Evolutionary conservation across 2,113 vertebrate species (phyloP).

Genomic region (Thamnophis sirtalis): DNA sequence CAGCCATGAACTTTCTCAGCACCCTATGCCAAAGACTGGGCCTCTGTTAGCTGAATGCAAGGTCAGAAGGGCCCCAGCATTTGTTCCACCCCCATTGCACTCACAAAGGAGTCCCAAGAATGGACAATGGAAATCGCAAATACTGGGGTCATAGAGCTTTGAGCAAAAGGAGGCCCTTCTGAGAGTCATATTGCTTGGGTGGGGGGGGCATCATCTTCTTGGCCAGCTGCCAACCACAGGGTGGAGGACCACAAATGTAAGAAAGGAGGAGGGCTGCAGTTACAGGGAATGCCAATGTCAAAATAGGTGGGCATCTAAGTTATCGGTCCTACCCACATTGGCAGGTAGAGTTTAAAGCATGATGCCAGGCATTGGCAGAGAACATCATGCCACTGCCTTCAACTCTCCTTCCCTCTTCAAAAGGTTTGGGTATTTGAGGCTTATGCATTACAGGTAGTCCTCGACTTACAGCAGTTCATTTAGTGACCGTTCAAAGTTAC

Average conservation of each 20-base stretch:
- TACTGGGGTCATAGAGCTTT: neutral
- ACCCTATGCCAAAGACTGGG: conserved; percentile 8
- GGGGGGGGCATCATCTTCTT: neutral
- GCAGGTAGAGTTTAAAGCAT: neutral
- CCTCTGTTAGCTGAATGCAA: conserved; percentile 6
- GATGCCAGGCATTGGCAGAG: neutral
- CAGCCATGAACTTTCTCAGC: conserved; percentile 23
- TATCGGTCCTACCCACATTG: no score
- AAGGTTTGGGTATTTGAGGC: neutral
- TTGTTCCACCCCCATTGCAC: conserved; percentile 6
- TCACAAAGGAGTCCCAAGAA: conserved; percentile 10
- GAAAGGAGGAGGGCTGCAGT: neutral
- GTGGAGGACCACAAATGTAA: no score
- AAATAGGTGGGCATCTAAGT: neutral
- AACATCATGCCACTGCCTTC: neutral
- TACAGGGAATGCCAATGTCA: no score
- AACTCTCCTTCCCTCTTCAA: neutral
- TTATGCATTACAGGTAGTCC: neutral
- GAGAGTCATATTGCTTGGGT: neutral
- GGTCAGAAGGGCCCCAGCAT: conserved; percentile 7
- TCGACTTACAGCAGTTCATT: no score
- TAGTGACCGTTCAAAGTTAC: no score
- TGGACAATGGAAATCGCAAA: conserved; percentile 11
- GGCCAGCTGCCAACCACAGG: neutral
- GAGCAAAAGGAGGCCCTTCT: conserved; percentile 1